Percentiles rank a stretch among this genome's conserved stretches.
Conservation (phyloP, 2,113 vertebrate genomes). For the Brienomyrus longianalis region DNA sequence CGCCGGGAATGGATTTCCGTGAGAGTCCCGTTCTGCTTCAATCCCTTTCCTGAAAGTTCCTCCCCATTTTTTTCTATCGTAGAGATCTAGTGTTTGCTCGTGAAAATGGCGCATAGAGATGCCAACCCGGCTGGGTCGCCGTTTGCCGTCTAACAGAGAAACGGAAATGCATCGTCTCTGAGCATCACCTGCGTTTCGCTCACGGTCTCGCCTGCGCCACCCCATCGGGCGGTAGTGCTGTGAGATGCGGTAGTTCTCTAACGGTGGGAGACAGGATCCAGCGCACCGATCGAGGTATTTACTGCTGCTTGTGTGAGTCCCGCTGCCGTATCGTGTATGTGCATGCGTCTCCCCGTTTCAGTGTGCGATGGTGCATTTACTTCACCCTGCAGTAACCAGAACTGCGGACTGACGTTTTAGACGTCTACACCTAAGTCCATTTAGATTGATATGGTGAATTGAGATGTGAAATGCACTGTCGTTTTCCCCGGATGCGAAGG, state of each 20-base stretch:
- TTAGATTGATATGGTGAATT: not conserved
- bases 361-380: not conserved
- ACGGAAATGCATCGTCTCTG: not conserved
- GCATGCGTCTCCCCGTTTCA: not conserved
- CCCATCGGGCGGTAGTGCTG: conserved; percentile 12
- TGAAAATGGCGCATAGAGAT: conserved; percentile 17
- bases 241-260: not conserved
- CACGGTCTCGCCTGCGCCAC: not conserved
- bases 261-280: conserved; percentile 9
- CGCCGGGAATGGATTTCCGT: conserved; percentile 14
- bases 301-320: not conserved
- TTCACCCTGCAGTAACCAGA: not conserved
- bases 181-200: not conserved
- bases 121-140: not conserved
- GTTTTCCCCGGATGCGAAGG: not conserved
- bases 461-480: not conserved
- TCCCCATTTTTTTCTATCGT: not conserved
- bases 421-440: not conserved
- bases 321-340: not conserved
- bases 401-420: not conserved
- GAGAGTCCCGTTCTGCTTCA: not conserved
- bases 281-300: conserved; percentile 9
- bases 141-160: not conserved
- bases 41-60: not conserved
- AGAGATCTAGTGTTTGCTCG: not conserved